These are phyloP conservation scores for Pogonognathellus flavescens DNA, from an alignment of 1,140 invertebrate genomes.

Conservation along the genomic window DNA sequence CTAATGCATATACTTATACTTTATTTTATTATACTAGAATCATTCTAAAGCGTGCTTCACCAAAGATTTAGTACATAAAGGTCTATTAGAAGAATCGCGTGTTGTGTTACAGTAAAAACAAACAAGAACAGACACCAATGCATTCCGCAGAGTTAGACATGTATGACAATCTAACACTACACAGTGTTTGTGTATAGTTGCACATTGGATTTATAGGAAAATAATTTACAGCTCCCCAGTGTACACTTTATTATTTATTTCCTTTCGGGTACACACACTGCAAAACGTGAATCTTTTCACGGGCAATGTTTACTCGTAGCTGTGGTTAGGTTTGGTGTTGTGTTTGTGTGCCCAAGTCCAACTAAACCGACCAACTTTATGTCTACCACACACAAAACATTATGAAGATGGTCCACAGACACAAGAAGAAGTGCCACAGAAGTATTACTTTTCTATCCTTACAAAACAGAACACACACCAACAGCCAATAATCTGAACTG, in stretches of 20 bases:
- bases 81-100: too few relatives aligned
- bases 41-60: background rate
- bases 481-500: background rate
- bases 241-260: constrained; percentile 28
- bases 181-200: too few relatives aligned
- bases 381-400: too few relatives aligned
- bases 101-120: too few relatives aligned
- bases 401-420: background rate
- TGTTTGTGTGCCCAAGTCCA: background rate
- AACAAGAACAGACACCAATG: too few relatives aligned
- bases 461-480: background rate
- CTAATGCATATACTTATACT: too few relatives aligned
- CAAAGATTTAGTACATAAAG: background rate
- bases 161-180: too few relatives aligned
- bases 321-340: background rate
- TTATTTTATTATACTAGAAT: background rate
- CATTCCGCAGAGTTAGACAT: too few relatives aligned
- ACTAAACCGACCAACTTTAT: too few relatives aligned
- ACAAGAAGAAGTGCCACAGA: background rate
- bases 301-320: background rate
- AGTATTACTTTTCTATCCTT: background rate
- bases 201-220: background rate
- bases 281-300: background rate
- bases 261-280: background rate
- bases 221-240: constrained; percentile 14